Evolutionary conservation across 2,113 vertebrate species (phyloP).

Genomic region (Archocentrus centrarchus): DNA sequence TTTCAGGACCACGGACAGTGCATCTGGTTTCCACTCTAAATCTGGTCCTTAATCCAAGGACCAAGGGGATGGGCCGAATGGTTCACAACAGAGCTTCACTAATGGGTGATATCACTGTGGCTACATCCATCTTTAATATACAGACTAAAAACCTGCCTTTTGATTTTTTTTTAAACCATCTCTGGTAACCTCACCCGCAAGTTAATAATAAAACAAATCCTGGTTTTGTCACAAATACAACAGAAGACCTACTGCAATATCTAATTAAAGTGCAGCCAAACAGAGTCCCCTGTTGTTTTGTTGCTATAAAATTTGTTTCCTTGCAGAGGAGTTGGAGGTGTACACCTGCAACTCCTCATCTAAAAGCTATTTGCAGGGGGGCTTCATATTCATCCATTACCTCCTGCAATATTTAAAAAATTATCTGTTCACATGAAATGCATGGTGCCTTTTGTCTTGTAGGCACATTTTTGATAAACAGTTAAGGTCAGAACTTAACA

Average conservation of each 20-base stretch:
- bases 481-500: neutral
- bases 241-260: neutral
- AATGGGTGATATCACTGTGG: neutral
- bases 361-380: neutral
- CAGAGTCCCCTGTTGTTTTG: neutral
- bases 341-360: conserved; percentile 6
- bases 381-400: neutral
- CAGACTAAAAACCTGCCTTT: neutral
- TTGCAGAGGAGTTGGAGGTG: neutral
- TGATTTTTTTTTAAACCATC: neutral
- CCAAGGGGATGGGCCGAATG: too few relatives aligned
- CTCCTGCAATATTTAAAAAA: conserved; percentile 5
- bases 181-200: neutral
- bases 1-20: neutral
- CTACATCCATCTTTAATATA: neutral
- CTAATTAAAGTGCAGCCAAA: neutral
- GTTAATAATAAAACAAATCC: neutral
- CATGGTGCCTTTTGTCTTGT: neutral
- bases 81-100: neutral
- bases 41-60: neutral
- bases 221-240: neutral
- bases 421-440: neutral
- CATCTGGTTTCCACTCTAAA: neutral
- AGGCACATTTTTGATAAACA: neutral
- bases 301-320: neutral